Evolutionary conservation across 2,113 vertebrate species (phyloP), one percentile per base, ranked within the genome.

Genomic region (Tragulus kanchil): DNA sequence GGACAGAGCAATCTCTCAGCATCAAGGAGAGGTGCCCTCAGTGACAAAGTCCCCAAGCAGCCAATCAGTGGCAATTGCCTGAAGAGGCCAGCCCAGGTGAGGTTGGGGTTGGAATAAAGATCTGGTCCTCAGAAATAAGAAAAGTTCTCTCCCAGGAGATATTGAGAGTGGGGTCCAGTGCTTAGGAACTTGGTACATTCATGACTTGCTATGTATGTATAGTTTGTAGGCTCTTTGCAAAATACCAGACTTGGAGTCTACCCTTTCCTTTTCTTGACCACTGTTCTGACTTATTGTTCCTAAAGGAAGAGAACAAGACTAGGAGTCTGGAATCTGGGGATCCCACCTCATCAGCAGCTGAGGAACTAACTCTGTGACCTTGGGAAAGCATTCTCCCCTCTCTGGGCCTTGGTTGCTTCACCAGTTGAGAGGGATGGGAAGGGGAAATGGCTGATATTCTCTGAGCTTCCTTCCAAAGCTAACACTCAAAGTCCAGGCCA

Each of bases 111-210:
- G 2, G 19, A 16, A 36, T 26, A 19, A 58, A 89, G 58, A 79
- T 26, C 56, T 48, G 2, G 62, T 62, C 54, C 9, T 90, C 36
- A 23, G 36, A 36, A 31, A 81, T 52, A 50, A 50, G 21, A 9
- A 67, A 17, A 62, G 5, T 54, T 14, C 19, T 50, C 42, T 65
- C 31, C 17, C 16, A 16, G 26, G 17, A 19, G 54, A 84, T 3
- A 10, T 3, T 1, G 64, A 62, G 9, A 10, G 14, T 11, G 3
- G 5, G 4, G 4, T 17, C 56, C 19, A 0, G 11, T 26, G 19
- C 11, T n/a, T 1, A 54, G 85, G 71, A 48, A 52, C 62, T 69
- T 25, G 11, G 15, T 28, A 25, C 3, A 36, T 36, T n/a, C n/a
- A 4, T 42, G 61, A 31, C 15, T 65, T 65, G 25, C 59, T 17